Conservation (phyloP, 2,888 invertebrate genomes). For the Sepiola atlantica region DNA sequence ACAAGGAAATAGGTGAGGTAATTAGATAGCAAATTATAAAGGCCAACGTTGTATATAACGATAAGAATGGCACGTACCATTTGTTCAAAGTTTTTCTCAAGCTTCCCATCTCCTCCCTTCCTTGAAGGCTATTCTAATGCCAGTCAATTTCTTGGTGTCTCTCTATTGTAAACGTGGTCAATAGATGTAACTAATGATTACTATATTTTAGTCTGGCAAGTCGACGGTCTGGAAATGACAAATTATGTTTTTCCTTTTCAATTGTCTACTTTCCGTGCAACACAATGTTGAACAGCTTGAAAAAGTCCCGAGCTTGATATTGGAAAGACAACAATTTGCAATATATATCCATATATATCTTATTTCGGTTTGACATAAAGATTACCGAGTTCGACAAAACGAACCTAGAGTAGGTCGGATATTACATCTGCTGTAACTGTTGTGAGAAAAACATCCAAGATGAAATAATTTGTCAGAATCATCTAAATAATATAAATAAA, state of each 20-base stretch:
- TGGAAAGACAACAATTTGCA: background rate
- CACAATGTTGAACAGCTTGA: background rate
- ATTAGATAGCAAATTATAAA: no score
- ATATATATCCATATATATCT: background rate
- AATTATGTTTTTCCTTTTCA: background rate
- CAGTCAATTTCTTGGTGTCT: background rate
- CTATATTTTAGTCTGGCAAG: background rate
- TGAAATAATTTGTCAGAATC: no score
- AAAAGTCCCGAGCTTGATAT: background rate
- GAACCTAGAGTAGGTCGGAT: no score
- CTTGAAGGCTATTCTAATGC: background rate
- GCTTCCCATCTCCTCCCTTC: background rate
- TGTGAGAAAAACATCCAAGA: no score
- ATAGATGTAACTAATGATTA: background rate
- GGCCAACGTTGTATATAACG: no score
- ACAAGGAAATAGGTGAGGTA: no score
- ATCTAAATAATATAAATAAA: no score
- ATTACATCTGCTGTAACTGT: no score
- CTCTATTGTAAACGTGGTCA: background rate
- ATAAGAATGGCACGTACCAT: no score
- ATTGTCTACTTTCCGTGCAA: background rate
- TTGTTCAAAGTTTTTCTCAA: background rate
- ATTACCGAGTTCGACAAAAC: no score
- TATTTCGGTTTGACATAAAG: no score
- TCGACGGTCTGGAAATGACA: background rate